Base-by-base conservation (phyloP, 2,888 invertebrate genomes). In the Yponomeuta malinellus region DNA sequence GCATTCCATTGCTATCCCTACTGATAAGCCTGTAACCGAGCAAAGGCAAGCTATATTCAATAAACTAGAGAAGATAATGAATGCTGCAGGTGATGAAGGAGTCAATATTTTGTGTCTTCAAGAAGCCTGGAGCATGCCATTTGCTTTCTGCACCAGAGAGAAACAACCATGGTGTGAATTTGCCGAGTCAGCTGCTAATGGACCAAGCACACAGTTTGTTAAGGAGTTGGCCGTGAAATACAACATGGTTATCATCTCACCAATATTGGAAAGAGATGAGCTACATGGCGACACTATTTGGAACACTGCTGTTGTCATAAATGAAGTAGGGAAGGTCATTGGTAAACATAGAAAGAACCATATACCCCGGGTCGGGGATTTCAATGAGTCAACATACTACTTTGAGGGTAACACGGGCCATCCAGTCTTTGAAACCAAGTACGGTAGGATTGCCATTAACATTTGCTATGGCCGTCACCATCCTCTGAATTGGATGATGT, bases 61-160 rank as follows among this genome's bases (percentile, higher is more conserved):
- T 71, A 95, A 97, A 83, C 94, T 98, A 15, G 87, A 89, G 65
- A 92, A 92, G 69, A 95, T 98, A n/a, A 94, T 98, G 43, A 93
- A 95, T 71, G 93, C 95, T 10, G 99, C 99, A 2, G 96, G 95
- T 0, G 82, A 84, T 48, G 95, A 95, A 78, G 95, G 95, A 2
- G 98, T 97, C 59, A 99, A 99, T 83, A 92, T 99, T 37, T 82
- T 99, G 70, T 98, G 99, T 81, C 94, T 99, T 73, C 99, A 99
- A 89, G 99, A 99, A 91, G 97, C 98, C 2, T 99, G 99, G 99
- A 95, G 95, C 68, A 99, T 99, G 99, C 99, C 99, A 0, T 99
- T 99, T 92, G 98, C 97, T 0, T 99, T 99, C 90, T 99, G 99
- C 84, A 99, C 99, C 0, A 94, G 99, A 72, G 98, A 98, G 87